Evolutionary conservation across 2,113 vertebrate species (phyloP).

Genomic region (Melanerpes aurifrons): DNA sequence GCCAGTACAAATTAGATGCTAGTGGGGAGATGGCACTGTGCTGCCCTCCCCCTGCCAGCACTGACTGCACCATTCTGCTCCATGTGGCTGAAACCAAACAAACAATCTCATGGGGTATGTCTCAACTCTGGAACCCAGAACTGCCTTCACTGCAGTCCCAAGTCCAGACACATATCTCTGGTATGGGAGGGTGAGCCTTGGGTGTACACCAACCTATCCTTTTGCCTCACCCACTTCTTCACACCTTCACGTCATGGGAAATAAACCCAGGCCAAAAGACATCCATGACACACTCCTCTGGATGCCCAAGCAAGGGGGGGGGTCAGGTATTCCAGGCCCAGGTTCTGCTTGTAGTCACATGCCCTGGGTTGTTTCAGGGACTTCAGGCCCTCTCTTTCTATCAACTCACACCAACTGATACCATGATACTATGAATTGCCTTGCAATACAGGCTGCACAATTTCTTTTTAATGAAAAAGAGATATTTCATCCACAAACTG

Average conservation of each 20-base stretch:
- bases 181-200: slow-evolving; percentile 2
- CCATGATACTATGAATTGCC: too few species aligned
- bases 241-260: not conserved
- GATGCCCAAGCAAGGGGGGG: not conserved
- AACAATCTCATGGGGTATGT: not conserved
- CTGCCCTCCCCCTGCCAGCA: not conserved
- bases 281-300: not conserved
- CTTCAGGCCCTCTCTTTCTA: not conserved
- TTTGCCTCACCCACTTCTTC: slow-evolving; percentile 21
- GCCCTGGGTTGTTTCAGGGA: not conserved
- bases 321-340: not conserved
- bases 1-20: not conserved
- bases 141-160: not conserved
- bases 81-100: accelerated
- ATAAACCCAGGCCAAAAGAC: not conserved
- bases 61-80: not conserved
- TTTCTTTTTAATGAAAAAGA: not conserved
- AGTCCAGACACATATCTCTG: not conserved
- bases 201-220: not conserved
- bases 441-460: not conserved
- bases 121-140: not conserved
- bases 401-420: not conserved
- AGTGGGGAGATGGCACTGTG: not conserved
- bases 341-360: not conserved
- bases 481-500: not conserved